Base-by-base conservation (phyloP, 2,888 invertebrate species). In the Campaea margaritaria region DNA sequence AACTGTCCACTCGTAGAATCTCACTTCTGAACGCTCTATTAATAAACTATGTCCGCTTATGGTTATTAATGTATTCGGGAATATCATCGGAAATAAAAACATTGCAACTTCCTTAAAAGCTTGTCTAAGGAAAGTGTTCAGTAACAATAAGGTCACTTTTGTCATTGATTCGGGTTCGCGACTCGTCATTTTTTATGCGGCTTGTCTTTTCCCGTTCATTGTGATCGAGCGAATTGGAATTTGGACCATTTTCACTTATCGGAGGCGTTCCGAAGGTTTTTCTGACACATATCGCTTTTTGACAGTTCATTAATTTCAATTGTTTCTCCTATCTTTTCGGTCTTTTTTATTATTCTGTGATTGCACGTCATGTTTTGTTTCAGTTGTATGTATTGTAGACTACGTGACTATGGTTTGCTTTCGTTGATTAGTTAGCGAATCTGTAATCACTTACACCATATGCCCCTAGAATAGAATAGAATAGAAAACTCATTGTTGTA, bases 131-230 rank as follows among this genome's bases (percentile, higher is more conserved):
- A 9, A 16, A 54, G 61, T 54, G 41, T 65, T 54, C 67, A 43
- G 50, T 65, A 62, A 59, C 58, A 51, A 51, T 59, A 61, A 59
- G 42, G 59, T 60, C 58, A 62, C 36, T 66, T 39, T 63, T 58
- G 48, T 47, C 55, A 51, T 64, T 68, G 65, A 68, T 54, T 64
- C 54, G 64, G 62, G 62, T 64, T 42, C 45, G 38, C 11, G 43
- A 5, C 44, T 34, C 41, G 50, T 48, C 58, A 63, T 60, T 62
- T 62, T 55, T 58, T 45, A 48, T 41, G 45, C 57, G 60, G 52
- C 50, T 43, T 54, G 53, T 62, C 59, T 49, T 44, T 43, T 44
- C 42, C 49, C 4, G 41, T 52, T 51, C 53, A 39, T 51, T 64
- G 68, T 64, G 65, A 58, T 64, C 50, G 47, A 39, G 10, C 21